Evolutionary conservation across 2,113 vertebrate genomes (phyloP), one percentile per base, ranked within the genome.

Genomic region (Tragelaphus imberbis): DNA sequence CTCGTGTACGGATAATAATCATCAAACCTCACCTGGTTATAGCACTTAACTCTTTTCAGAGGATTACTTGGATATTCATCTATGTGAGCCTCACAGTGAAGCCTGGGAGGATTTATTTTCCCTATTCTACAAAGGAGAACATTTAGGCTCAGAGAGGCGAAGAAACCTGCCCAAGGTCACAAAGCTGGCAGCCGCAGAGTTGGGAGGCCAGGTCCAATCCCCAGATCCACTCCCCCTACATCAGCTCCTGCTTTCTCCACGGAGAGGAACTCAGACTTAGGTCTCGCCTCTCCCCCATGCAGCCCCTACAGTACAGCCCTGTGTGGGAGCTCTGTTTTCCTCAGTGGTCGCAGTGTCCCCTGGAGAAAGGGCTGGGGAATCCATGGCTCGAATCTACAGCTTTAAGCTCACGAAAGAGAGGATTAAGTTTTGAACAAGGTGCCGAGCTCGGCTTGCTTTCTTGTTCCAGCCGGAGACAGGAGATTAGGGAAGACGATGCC

Each of bases 1-100:
- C 94, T 55, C 0, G 1, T 44, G 55, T 30, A 36, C 80, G 51
- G 77, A 80, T 84, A 63, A 58, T 80, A 71, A 82, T 94, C 16
- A 82, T 21, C 84, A 40, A 44, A 28, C 14, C 61, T 92, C 94
- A 82, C 86, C 49, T 96, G 58, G 80, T 84, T 94, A 63, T 23
- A 51, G 90, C 88, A 82, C 90, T 92, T 84, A 84, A 90, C 75
- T 88, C 68, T 86, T 85, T 81, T 79, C 84, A 77, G 71, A 94
- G 84, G 56, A 44, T 94, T 89, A 28, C 68, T 55, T 91, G 84
- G 80, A 15, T 90, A 58, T 58, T 90, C 40, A n/a, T 71, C 68
- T 63, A 7, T 86, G 71, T 0, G 0, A 77, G 81, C 33, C 93
- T 94, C 58, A 58, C 82, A 59, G 8, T 5, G 21, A 10, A 90